Base-by-base conservation (phyloP, 2,113 vertebrate species). In the Myotis lucifugus region DNA sequence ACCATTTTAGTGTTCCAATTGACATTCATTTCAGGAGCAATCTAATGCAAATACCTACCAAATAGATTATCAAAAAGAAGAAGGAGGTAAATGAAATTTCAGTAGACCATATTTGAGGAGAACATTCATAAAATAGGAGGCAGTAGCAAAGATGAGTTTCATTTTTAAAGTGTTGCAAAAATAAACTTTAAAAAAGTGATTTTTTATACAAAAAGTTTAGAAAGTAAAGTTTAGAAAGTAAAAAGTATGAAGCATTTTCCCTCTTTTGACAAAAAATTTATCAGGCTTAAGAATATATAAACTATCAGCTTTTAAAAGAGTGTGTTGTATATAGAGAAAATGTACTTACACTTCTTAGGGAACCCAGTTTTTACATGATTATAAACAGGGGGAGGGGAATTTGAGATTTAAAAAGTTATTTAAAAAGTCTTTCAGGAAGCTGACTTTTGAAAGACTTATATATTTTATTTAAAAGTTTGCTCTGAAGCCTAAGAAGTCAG, bases 1-100 rank as follows among this genome's bases (percentile, higher is more conserved):
- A 87, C 61, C 27, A 82, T 67, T 72, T 82, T 61, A 54, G 81
- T 88, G 74, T n/a, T 70, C 48, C 56, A 74, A 70, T 59, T 91
- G 74, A 46, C 73, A 76, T 54, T 21, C 3, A 50, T 69, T 77
- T 88, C 14, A 89, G 69, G 25, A 96, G 52, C 34, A 46, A 86
- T 73, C 56, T 5, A 74, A 84, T 83, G 82, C 70, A 97, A 89
- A 91, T 70, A 69, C 54, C 82, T 93, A 56, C 40, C 42, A 70
- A 5, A 48, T 0, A 89, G 54, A 77, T 77, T 46, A 61, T 66
- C 50, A 79, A 54, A 79, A 92, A 70, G 50, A 74, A 84, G 23
- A 54, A 76, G 14, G 19, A 77, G 23, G 18, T 15, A 70, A 78
- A 85, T 73, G 40, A 88, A 89, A 86, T 70, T 50, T 74, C 52